Conservation (phyloP, 1,140 invertebrate genomes). For the Yoshiicerus persimilis region DNA sequence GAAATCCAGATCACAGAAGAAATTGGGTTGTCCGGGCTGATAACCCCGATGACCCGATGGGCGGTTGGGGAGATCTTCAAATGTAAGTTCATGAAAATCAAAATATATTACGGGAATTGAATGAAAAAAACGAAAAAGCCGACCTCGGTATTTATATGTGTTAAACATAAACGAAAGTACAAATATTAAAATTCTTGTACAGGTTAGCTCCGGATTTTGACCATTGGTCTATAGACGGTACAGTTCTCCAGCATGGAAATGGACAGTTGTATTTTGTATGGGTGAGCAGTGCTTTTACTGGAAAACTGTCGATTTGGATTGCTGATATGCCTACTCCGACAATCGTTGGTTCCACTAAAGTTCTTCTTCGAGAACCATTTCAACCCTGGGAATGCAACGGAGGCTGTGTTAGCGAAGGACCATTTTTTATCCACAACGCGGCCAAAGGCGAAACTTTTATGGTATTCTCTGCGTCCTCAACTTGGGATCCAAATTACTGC, state of each 20-base stretch:
- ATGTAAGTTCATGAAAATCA: background rate
- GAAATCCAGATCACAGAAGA: background rate
- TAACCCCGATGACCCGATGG: slow-evolving; percentile 33
- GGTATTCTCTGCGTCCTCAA: slow-evolving; percentile 11
- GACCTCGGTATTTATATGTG: no score
- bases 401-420: background rate
- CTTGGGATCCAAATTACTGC: slow-evolving; percentile 24
- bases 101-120: background rate
- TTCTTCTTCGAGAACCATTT: slow-evolving; percentile 1
- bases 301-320: background rate
- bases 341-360: background rate
- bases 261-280: slow-evolving; percentile 16
- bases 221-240: slow-evolving; percentile 18
- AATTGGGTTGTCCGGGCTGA: slow-evolving; percentile 35
- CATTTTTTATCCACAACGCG: slow-evolving; percentile 9
- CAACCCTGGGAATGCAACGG: slow-evolving; percentile 25
- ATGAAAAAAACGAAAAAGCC: background rate
- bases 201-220: slow-evolving; percentile 31
- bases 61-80: slow-evolving; percentile 5
- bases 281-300: background rate
- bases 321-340: slow-evolving; percentile 20
- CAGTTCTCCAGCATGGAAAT: slow-evolving; percentile 24
- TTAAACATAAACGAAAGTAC: no score
- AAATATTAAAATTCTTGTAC: background rate
- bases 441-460: slow-evolving; percentile 28